phyloP scores from a whole-genome alignment of 2,888 invertebrate genomes.

The Argynnis bischoffii region DNA sequence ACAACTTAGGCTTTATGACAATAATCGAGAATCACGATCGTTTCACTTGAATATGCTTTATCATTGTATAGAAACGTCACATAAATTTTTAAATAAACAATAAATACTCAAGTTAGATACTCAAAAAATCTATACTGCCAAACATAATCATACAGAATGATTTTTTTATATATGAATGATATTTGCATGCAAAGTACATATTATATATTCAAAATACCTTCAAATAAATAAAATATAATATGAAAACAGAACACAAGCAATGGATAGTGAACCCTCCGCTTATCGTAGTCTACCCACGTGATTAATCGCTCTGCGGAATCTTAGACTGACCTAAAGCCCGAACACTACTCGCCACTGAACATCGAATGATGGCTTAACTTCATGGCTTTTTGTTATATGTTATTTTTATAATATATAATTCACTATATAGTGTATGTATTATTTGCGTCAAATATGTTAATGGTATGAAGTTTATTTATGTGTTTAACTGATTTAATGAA shows the following conservation, averaged over 20 bases:
- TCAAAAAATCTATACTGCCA: too few relatives aligned
- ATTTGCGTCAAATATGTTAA: not conserved
- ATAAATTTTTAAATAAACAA: not conserved
- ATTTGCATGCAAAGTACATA: not conserved
- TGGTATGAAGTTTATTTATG: too few relatives aligned
- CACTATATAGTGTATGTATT: not conserved
- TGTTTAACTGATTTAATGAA: too few relatives aligned
- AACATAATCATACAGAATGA: too few relatives aligned
- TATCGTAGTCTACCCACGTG: slow-evolving; percentile 66
- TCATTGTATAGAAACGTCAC: not conserved
- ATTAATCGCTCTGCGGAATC: slow-evolving; percentile 69
- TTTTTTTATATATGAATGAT: too few relatives aligned
- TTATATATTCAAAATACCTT: not conserved
- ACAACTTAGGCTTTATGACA: slow-evolving; percentile 54
- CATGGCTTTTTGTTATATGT: not conserved
- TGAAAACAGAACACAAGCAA: not conserved
- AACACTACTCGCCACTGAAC: slow-evolving; percentile 50
- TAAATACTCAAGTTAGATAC: too few relatives aligned
- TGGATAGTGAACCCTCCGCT: slow-evolving; percentile 44
- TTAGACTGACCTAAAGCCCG: slow-evolving; percentile 52
- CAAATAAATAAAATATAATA: not conserved
- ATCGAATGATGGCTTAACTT: slow-evolving; percentile 52
- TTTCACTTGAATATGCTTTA: not conserved
- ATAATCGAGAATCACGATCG: slow-evolving; percentile 41
- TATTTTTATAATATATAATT: not conserved